Base-by-base conservation (phyloP, 2,888 invertebrate genomes). In the Aphodius sticticus region DNA sequence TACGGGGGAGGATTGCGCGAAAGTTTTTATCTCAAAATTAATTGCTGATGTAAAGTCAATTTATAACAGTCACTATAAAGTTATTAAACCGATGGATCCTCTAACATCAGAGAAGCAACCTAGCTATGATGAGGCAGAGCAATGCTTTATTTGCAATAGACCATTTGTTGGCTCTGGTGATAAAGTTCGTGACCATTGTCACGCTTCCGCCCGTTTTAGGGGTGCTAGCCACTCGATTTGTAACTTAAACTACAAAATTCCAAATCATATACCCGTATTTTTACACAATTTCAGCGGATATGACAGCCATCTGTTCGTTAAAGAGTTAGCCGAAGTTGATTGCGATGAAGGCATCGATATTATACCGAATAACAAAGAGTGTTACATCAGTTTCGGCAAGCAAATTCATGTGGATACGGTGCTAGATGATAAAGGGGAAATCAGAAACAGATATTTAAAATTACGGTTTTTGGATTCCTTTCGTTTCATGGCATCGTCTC, bases 181-280 rank as follows among this genome's bases (percentile, higher is more conserved):
- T 26, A 26, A 26, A 26, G 26, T 3, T 26, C 26, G 26, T 3
- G 70, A 16, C 69, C 82, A 81, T 76, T 70, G 79, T 69, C 82
- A 83, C 69, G 84, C 26, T 16, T 76, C 77, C 9, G 85, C 85
- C n/a, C 74, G 76, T 78, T 84, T 85, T 82, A 81, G 79, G 76
- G 85, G 85, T 37, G 82, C 83, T 35, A 82, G 83, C 35, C 85
- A 86, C 81, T 78, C 83, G 14, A 16, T 78, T n/a, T 86, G 86
- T 78, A 82, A 80, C 70, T 69, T 82, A 71, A 84, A 84, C 77
- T 84, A 78, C 77, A 81, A 83, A 82, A 77, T 80, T 69, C 7
- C 82, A 4, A 81, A 79, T 77, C 81, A 79, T 72, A 76, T 83
- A 6, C 84, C 84, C 6, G 72, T 26, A 26, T 26, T 26, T 26